Evolutionary conservation across 2,888 invertebrate species (phyloP), one percentile per base, ranked within the genome.

Genomic region (Agapostemon virescens): DNA sequence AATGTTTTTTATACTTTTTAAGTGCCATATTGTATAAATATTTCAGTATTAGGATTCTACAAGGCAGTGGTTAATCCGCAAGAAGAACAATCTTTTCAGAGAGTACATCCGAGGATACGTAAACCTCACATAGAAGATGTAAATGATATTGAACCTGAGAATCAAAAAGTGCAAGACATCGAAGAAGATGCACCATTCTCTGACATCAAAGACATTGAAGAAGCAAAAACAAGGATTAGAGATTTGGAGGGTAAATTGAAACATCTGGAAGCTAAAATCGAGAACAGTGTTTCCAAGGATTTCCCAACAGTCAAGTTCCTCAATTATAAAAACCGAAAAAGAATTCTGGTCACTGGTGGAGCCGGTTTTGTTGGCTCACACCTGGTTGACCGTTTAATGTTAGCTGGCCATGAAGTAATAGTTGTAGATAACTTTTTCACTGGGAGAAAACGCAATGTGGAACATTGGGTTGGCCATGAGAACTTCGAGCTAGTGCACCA

Each of bases 331-430:
- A 96, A 97, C 86, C 95, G 99, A 75, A 98, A 98, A 92, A 94
- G 99, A 85, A 98, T 99, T 89, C 93, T 99, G 93, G 97, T 98
- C 91, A 98, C 98, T 11, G 99, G 99, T 66, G 99, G 99, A 17
- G 99, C 99, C 9, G 99, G 99, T 3, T 99, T 99, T 94, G 99
- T 99, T n/a, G 99, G 99, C 0, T 99, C 99, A 0, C 99, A 99
- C 93, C 94, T 99, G 38, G 98, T 99, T 0, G 99, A 99, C 92
- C 94, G 96, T 85, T 94, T 99, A 72, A 99, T 99, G 99, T 94
- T 96, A 85, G 97, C 97, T 89, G 99, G 99, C 0, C 98, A 99
- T 93, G 98, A 99, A 93, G 96, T 99, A 0, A 98, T 98, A 88
- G 98, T 98, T 0, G 98, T 97, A 1, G 99, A 99, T 93, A 99